Evolutionary conservation across 2,888 invertebrate species (phyloP).

Genomic region (Parnassius glacialis): DNA sequence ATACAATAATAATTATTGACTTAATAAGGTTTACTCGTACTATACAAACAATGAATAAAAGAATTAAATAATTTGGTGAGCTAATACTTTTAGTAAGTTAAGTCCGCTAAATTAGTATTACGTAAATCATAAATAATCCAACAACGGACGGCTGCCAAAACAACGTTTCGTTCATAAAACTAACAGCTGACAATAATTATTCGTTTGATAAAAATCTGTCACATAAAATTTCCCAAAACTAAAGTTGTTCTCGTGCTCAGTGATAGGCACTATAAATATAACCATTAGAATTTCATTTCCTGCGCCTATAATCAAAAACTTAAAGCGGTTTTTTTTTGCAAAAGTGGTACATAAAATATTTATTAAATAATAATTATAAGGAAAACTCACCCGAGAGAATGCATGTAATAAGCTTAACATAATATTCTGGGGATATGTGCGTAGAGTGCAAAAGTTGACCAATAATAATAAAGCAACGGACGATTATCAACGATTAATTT

Average conservation of each 20-base stretch:
- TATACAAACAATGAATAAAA: slow-evolving; percentile 46
- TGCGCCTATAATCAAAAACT: slow-evolving; percentile 4
- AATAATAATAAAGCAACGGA: slow-evolving; percentile 7
- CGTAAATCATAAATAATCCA: slow-evolving; percentile 21
- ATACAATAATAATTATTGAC: slow-evolving; percentile 36
- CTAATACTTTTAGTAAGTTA: slow-evolving; percentile 69
- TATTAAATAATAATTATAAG: too few species aligned
- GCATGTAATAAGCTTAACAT: background rate
- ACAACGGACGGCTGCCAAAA: slow-evolving; percentile 23
- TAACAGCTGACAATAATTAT: background rate
- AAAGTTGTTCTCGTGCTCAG: slow-evolving; percentile 7
- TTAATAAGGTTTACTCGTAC: slow-evolving; percentile 44
- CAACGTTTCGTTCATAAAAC: slow-evolving; percentile 8
- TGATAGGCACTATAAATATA: slow-evolving; percentile 4
- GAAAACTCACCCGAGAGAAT: slow-evolving; percentile 6
- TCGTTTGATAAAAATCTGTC: slow-evolving; percentile 5
- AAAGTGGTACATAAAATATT: background rate
- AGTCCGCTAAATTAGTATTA: slow-evolving; percentile 54
- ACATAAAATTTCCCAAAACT: slow-evolving; percentile 12
- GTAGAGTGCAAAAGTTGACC: slow-evolving; percentile 14
- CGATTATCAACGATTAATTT: slow-evolving; percentile 7
- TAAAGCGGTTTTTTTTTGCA: background rate
- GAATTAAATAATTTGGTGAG: slow-evolving; percentile 72
- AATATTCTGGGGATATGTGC: slow-evolving; percentile 12
- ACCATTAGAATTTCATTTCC: slow-evolving; percentile 12